phyloP scores from a whole-genome alignment of 2,888 invertebrate genomes.

The Carcina quercana region DNA sequence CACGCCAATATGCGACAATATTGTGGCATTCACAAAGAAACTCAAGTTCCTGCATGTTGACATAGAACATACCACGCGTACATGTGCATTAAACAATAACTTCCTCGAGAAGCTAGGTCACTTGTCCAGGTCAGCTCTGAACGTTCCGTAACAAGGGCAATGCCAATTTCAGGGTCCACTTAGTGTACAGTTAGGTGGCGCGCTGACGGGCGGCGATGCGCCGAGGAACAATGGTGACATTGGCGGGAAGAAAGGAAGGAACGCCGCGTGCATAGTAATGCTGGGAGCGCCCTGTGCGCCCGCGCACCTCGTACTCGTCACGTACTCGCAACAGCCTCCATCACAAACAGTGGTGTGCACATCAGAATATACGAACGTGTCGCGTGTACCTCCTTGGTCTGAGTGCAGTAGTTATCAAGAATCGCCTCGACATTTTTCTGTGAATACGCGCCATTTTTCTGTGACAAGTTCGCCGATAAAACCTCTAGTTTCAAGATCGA shows the following conservation, averaged over 20 bases:
- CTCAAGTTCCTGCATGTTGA: not conserved
- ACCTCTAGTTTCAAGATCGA: too few relatives aligned
- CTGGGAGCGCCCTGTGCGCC: conserved; percentile 30
- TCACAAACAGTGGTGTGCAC: conserved; percentile 10
- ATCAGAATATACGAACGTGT: too few relatives aligned
- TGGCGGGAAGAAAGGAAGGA: conserved; percentile 69
- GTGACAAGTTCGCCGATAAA: too few relatives aligned
- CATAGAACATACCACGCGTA: not conserved
- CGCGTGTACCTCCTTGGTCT: too few relatives aligned
- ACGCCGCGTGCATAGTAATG: conserved; percentile 59
- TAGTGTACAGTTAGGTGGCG: conserved; percentile 61
- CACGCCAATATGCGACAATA: too few relatives aligned
- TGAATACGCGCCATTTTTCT: too few relatives aligned
- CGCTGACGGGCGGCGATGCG: conserved; percentile 30
- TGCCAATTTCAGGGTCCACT: conserved; percentile 71
- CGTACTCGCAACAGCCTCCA: not conserved
- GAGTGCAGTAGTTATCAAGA: too few relatives aligned
- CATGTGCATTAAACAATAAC: conserved; percentile 16
- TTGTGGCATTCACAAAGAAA: conserved; percentile 2
- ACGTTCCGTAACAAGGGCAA: conserved; percentile 54
- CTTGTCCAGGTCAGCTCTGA: conserved; percentile 34
- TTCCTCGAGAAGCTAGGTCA: conserved; percentile 36
- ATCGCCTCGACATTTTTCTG: too few relatives aligned
- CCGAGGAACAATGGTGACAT: conserved; percentile 64
- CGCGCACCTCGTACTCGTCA: conserved; percentile 16